Evolutionary conservation across 2,113 vertebrate genomes (phyloP).

Genomic region (Rattus rattus): DNA sequence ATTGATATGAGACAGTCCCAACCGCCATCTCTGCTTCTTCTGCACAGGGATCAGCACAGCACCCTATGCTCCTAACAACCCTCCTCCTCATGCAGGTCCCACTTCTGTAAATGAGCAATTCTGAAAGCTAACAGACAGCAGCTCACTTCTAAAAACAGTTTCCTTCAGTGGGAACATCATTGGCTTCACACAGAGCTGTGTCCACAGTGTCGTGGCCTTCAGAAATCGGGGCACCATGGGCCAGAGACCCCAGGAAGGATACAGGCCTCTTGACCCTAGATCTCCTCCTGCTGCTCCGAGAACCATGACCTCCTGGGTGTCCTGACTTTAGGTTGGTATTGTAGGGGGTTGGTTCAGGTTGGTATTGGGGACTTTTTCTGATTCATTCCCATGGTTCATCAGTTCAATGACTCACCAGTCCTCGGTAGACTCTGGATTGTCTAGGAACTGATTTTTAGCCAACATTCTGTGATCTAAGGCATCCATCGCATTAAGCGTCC

Average conservation of each 20-base stretch:
- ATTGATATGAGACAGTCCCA: not conserved
- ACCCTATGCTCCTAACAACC: not conserved
- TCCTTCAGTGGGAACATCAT: not conserved
- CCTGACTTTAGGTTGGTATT: not conserved
- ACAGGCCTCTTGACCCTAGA: not conserved
- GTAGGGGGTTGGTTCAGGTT: not conserved
- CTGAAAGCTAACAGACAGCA: not conserved
- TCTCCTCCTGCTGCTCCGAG: not conserved
- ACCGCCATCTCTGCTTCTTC: not conserved
- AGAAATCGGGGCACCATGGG: not conserved
- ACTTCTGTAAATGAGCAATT: not conserved
- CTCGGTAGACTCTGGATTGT: rapidly evolving
- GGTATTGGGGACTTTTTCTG: not conserved
- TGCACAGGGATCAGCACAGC: no score
- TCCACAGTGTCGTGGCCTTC: not conserved
- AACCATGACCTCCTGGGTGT: not conserved
- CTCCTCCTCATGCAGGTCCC: not conserved
- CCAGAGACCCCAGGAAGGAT: not conserved
- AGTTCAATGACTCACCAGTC: rapidly evolving
- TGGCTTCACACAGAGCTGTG: not conserved
- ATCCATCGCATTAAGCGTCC: not conserved
- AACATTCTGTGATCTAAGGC: no score
- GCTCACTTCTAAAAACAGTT: not conserved
- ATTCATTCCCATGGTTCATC: rapidly evolving
- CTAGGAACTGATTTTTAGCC: not conserved